Percentiles rank a stretch among this genome's conserved stretches.
phyloP scores from a whole-genome alignment of 2,888 invertebrate species.

The Zonitis immaculata region DNA sequence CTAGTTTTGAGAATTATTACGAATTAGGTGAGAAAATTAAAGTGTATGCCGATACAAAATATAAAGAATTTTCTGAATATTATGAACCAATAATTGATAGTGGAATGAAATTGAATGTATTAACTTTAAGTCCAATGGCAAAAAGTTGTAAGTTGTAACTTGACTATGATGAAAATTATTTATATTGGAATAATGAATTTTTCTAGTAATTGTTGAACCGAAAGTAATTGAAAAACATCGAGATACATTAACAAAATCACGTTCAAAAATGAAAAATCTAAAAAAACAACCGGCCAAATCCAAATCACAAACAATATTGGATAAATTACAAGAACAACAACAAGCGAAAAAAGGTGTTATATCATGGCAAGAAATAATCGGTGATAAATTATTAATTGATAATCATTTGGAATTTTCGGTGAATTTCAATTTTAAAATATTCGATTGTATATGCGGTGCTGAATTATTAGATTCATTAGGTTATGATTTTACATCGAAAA shows the following conservation, averaged over 20 bases:
- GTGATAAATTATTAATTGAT: constrained; percentile 63
- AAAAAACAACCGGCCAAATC: too few species aligned
- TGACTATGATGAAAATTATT: too few species aligned
- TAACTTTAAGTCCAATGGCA: too few species aligned
- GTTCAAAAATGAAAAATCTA: too few species aligned
- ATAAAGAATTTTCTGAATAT: constrained; percentile 63
- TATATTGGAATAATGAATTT: too few species aligned
- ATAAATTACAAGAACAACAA: constrained; percentile 28
- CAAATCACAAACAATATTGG: constrained; percentile 9
- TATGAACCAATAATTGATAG: constrained; percentile 62
- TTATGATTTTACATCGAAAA: constrained; percentile 52
- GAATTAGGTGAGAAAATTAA: constrained; percentile 70
- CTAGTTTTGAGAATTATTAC: constrained; percentile 75
- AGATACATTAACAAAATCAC: too few species aligned
- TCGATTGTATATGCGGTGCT: constrained; percentile 66
- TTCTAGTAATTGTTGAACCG: too few species aligned
- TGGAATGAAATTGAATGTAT: constrained; percentile 64
- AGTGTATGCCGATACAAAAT: constrained; percentile 68
- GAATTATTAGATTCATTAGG: constrained; percentile 71
- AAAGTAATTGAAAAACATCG: too few species aligned
- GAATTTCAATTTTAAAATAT: constrained; percentile 63
- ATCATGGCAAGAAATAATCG: constrained; percentile 69
- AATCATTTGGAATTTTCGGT: constrained; percentile 61
- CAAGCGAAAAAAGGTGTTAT: too few species aligned
- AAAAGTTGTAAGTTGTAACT: too few species aligned